Evolutionary conservation across 1,140 invertebrate species (phyloP), one percentile per base, ranked within the genome.

Genomic region (Drosophila willistoni): DNA sequence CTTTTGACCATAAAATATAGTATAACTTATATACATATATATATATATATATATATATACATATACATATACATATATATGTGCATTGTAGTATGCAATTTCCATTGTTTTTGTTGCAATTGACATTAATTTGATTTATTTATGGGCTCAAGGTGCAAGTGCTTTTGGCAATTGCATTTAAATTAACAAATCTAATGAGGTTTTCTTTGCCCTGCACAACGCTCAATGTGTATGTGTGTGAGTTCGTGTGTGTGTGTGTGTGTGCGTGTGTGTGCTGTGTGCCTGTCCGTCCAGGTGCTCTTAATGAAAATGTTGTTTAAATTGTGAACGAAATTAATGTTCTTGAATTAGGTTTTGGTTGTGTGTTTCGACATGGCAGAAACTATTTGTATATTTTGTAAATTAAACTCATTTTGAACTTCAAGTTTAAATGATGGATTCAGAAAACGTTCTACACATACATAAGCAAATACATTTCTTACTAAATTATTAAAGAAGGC

Each of bases 101-200:
- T 42, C 25, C 44, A 12, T 59, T 62, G 64, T 76, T 44, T 36
- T 80, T 25, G 41, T 34, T 68, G 62, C 79, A 89, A 79, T 89
- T 89, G 83, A 86, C 83, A 89, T 84, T 86, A 89, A 86, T 77
- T 86, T 72, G 64, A 89, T 89, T 86, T 89, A 84, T 89, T 77
- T 89, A 86, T 79, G 65, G 63, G 68, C 81, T 81, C 62, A 66
- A 77, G 73, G 73, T 70, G 66, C 73, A 77, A 77, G 54, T 77
- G 73, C 73, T 70, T 64, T 55, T 64, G 51, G 61, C 68, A 73
- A 77, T 79, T 83, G 54, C 73, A 84, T 69, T 89, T 71, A 77
- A 86, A 89, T 83, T 74, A 74, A 76, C 77, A 81, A 89, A 77
- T 71, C 76, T 89, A 86, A 86, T 86, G 82, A 71, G 73, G 71